Evolutionary conservation across 2,113 vertebrate genomes (phyloP), one percentile per base, ranked within the genome.

Genomic region (Silurus asotus): DNA sequence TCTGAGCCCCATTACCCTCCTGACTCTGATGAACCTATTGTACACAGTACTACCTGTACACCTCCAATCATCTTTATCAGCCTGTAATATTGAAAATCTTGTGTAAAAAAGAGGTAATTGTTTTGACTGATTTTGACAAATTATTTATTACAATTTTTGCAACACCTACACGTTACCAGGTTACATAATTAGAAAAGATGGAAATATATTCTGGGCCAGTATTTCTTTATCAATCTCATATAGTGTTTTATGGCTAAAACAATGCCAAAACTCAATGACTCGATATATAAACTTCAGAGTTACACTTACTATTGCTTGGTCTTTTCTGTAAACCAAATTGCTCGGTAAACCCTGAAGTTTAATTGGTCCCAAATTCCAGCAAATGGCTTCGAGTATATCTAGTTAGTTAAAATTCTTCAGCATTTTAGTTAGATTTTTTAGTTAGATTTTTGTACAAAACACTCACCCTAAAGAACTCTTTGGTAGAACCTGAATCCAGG

Each of bases 381-480:
- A 13, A 75, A 51, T n/a, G 8, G 51, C 5, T 48, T 4, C 11
- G n/a, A 13, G 28, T 19, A 61, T 64, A 15, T 51, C 48, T n/a
- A 11, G 11, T 53, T 9, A 55, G 23, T 5, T 37, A 6, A 49
- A n/a, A 75, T 49, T n/a, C 20, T 55, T 17, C 0, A 69, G 28
- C 1, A 13, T 8, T n/a, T n/a, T n/a, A n/a, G n/a, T n/a, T n/a
- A n/a, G n/a, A n/a, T n/a, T 28, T 55, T 77, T 49, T 53, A 8
- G 17, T 6, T 59, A 5, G 14, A 13, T 56, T 14, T 8, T 17
- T 20, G 11, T 9, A 53, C 8, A 53, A 49, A 28, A 64, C 1
- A 97, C 97, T 98, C 95, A 99, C 98, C 96, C 98, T 96, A 93
- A 99, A 99, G 95, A 99, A 99, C 95, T 99, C 98, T 96, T 99